Evolutionary conservation across 2,113 vertebrate species (phyloP).

Genomic region (Larimichthys polyactis): DNA sequence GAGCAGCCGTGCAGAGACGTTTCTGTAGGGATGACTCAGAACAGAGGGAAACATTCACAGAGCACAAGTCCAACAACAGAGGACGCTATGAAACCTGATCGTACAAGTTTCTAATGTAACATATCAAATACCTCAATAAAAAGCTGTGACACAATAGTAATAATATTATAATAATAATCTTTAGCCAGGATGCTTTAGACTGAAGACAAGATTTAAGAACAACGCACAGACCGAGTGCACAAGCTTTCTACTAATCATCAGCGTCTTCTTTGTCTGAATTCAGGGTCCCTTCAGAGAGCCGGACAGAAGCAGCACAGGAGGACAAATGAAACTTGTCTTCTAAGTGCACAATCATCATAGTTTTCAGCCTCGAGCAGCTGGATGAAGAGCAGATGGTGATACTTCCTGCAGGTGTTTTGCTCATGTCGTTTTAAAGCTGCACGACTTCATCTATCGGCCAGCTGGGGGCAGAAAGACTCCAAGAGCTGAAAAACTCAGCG

Average conservation of each 20-base stretch:
- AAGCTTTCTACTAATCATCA: not conserved
- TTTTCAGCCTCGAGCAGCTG: not conserved
- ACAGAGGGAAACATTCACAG: not conserved
- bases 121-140: no score
- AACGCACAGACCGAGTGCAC: no score
- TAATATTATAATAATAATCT: no score
- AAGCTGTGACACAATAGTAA: no score
- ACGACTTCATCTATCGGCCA: not conserved
- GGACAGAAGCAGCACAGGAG: not conserved
- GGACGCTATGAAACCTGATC: no score
- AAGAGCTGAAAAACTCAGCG: not conserved
- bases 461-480: not conserved
- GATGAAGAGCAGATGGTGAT: not conserved
- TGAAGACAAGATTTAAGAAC: no score
- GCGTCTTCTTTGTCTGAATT: not conserved
- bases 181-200: no score
- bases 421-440: not conserved
- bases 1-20: slow-evolving; percentile 29
- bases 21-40: slow-evolving; percentile 13
- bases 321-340: not conserved
- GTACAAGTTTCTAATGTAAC: no score
- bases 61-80: not conserved
- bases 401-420: not conserved
- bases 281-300: not conserved
- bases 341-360: not conserved